A percentile compares a stretch with the other conserved stretches of the same genome.
Evolutionary conservation across 2,888 invertebrate genomes (phyloP).

Genomic region (Hybos culiciformis): DNA sequence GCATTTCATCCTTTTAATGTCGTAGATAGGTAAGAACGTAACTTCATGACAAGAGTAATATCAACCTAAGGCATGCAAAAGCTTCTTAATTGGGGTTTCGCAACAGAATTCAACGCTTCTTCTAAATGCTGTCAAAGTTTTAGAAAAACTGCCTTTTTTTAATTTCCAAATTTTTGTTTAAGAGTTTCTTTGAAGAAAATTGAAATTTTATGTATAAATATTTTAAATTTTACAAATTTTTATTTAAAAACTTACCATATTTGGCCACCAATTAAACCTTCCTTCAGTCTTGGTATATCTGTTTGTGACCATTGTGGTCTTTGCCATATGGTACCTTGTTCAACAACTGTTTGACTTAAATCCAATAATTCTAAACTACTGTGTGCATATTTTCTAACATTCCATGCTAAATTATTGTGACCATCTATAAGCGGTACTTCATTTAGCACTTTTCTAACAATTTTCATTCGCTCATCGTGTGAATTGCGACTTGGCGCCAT

Average conservation of each 20-base stretch:
- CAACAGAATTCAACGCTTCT: no score
- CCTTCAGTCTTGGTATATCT: constrained; percentile 70
- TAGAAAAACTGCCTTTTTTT: no score
- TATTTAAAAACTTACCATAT: constrained; percentile 48
- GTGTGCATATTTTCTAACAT: constrained; percentile 74
- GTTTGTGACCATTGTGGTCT: constrained; percentile 84
- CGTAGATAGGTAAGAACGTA: no score
- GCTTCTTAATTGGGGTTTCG: no score
- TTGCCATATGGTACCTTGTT: constrained; percentile 60
- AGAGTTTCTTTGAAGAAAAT: no score
- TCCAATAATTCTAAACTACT: constrained; percentile 48
- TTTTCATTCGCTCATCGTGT: constrained; percentile 35
- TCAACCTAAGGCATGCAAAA: no score
- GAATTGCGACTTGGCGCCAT: constrained; percentile 34
- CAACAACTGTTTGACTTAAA: constrained; percentile 23
- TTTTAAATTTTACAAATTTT: not conserved
- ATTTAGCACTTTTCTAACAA: constrained; percentile 30
- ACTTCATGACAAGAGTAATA: no score
- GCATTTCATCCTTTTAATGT: no score
- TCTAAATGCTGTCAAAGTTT: no score
- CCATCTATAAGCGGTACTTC: constrained; percentile 43
- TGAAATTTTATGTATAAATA: no score
- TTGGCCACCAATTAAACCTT: constrained; percentile 80
- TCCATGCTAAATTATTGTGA: constrained; percentile 82
- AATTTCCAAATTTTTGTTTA: no score